Base-by-base conservation (phyloP, 1,140 invertebrate species). In the Danaus plexippus region DNA sequence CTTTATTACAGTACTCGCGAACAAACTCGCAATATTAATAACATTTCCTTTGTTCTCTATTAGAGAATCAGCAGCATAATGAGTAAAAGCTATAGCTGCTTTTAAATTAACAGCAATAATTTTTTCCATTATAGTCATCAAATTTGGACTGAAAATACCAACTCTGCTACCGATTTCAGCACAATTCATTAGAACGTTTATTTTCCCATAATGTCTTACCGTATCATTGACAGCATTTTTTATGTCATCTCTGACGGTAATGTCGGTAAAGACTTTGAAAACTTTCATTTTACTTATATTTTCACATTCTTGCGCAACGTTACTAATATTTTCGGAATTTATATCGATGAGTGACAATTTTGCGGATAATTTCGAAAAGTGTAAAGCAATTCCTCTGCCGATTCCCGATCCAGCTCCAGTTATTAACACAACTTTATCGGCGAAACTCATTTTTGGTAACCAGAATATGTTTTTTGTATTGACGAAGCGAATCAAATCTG, bases 111-210 rank as follows among this genome's bases (percentile, higher is more conserved):
- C 43, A n/a, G 49, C 42, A 40, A 71, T 43, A 22, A 61, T 32
- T 47, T 53, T 54, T 55, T 71, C 67, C 15, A 58, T 71, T n/a
- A 15, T 44, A 46, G 67, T 52, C 40, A 74, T 56, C 11, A 71
- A 13, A 32, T 63, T 22, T 22, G 18, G 18, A 22, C 18, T 22
- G 18, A 6, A 2, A 22, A 22, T 22, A 22, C 65, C 58, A 10
- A 47, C 41, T 18, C 69, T 49, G 22, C 15, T 57, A 1, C 41
- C 43, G 5, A 12, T 58, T 13, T 61, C 68, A 12, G 69, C 63
- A 59, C 67, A 69, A 18, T 72, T 72, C 2, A 74, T 47, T 9
- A 72, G 47, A 9, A 71, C 47, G 22, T 73, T 63, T 43, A 73
- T 61, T 66, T 52, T 67, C n/a, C 63, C 61, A 47, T 54, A 67